Evolutionary conservation across 2,797 vertebrate genomes (phyloP), one percentile per base, ranked within the genome.

Genomic region (Chelon labrosus): DNA sequence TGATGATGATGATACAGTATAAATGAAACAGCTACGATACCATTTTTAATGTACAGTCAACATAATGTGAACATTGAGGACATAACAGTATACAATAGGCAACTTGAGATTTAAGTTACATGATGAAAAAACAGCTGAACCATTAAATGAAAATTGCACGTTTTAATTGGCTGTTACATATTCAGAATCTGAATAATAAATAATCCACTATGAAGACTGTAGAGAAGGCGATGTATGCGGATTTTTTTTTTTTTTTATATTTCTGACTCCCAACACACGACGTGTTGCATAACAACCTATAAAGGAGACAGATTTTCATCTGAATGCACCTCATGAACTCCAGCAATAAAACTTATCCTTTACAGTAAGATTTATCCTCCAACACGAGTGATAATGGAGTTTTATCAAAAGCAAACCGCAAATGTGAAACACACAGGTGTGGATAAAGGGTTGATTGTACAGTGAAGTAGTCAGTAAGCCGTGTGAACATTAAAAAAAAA

Each of bases 121-220:
- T 38, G 57, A 69, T 37, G 12, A 75, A 17, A 65, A 71, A 3
- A 70, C 67, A 7, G 5, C 12, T 10, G 73, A 74, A 39, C 69
- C 31, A 0, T 57, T 60, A 49, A 70, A 73, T 31, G 9, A 60
- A 60, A 38, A 70, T 44, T 55, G 47, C 25, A 70, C 52, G 38
- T 58, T 79, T 70, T 39, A 62, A 37, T 54, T 56, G 12, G 42
- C 71, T 68, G 25, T 53, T 75, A 73, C 27, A 73, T 50, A 25
- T 38, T 57, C 1, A 2, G 13, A 22, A 70, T 55, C n/a, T 51
- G 7, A 37, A 71, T 60, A 77, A 79, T 79, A 71, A 64, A 82
- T 73, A 68, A 64, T 47, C 55, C 46, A 50, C 13, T 38, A 0
- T 56, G n/a, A 55, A 16, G 4, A 73, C 46, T 8, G 27, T 10